Evolutionary conservation across 2,797 vertebrate genomes (phyloP).

Genomic region (Xenentodon cancila): DNA sequence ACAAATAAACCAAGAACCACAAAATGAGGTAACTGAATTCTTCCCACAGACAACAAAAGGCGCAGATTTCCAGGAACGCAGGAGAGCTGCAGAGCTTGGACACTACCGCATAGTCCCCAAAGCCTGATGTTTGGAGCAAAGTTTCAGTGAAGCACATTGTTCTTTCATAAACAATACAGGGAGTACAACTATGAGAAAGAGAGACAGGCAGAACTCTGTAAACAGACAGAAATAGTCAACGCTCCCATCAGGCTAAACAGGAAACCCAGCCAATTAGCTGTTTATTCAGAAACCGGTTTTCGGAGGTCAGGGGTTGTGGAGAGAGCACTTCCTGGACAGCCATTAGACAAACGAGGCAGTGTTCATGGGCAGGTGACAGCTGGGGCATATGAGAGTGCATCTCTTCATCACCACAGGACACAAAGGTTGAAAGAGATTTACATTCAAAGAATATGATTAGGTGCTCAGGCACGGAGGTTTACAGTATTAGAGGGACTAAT

Average conservation of each 20-base stretch:
- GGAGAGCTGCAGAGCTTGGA: constrained; percentile 45
- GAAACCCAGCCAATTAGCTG: constrained; percentile 86
- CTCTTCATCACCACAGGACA: constrained; percentile 37
- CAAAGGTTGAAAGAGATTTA: constrained; percentile 50
- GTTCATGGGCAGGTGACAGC: constrained; percentile 75
- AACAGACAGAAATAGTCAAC: constrained; percentile 85
- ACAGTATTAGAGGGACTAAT: not conserved
- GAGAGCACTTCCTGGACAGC: constrained; percentile 83
- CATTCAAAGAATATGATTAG: constrained; percentile 44
- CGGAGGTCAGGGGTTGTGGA: constrained; percentile 76
- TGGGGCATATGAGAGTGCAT: constrained; percentile 35
- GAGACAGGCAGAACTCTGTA: constrained; percentile 79
- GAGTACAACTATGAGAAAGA: constrained; percentile 69
- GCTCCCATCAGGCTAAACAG: constrained; percentile 86
- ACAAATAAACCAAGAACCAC: constrained; percentile 60
- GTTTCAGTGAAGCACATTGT: constrained; percentile 69
- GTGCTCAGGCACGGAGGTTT: constrained; percentile 20
- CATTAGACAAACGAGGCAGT: constrained; percentile 72
- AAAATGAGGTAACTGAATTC: constrained; percentile 52
- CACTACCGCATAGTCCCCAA: constrained; percentile 47
- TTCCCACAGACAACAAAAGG: constrained; percentile 63
- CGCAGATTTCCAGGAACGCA: constrained; percentile 57
- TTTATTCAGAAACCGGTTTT: constrained; percentile 82
- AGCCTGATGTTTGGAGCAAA: constrained; percentile 61
- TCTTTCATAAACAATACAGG: constrained; percentile 77